Conservation (phyloP, 2,797 vertebrate species). For the Aplochiton taeniatus region DNA sequence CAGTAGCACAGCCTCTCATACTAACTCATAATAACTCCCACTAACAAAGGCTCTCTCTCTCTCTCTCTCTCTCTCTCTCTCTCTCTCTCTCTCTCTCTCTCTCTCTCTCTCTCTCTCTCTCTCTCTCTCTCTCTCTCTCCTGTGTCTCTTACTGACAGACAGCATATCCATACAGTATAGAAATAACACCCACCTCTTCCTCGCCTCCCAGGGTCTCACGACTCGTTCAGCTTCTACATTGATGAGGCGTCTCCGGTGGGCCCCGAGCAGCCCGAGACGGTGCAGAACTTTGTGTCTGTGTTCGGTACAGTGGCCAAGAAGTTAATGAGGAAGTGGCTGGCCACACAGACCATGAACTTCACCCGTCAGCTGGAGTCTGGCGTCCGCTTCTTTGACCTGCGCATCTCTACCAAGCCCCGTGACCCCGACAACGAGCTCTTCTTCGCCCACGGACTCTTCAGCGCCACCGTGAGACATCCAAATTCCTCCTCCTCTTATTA, state of each 20-base stretch:
- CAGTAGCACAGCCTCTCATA: too few species aligned
- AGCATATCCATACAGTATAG: background rate
- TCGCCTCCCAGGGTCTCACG: constrained; percentile 89
- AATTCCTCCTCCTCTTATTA: too few species aligned
- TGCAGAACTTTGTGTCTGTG: constrained; percentile 98
- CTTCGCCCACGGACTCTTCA: constrained; percentile 97
- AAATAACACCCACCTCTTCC: too few species aligned
- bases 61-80: too few species aligned
- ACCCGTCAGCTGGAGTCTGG: constrained; percentile 91
- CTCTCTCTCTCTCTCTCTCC: background rate
- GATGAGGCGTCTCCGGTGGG: constrained; percentile 96
- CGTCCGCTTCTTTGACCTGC: constrained; percentile 96
- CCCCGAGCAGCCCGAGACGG: constrained; percentile 94
- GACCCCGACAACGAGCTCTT: constrained; percentile 96
- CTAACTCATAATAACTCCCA: too few species aligned
- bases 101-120: too few species aligned
- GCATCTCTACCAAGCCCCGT: constrained; percentile 97
- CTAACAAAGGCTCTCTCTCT: too few species aligned
- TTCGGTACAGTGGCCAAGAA: constrained; percentile 98
- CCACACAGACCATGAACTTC: constrained; percentile 98
- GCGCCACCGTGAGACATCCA: constrained; percentile 78
- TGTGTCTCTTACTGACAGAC: background rate
- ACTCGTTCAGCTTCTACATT: constrained; percentile 98
- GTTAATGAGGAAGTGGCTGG: constrained; percentile 97
- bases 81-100: too few species aligned